Base-by-base conservation (phyloP, 2,797 vertebrate genomes). In the Sorex maritimensis region DNA sequence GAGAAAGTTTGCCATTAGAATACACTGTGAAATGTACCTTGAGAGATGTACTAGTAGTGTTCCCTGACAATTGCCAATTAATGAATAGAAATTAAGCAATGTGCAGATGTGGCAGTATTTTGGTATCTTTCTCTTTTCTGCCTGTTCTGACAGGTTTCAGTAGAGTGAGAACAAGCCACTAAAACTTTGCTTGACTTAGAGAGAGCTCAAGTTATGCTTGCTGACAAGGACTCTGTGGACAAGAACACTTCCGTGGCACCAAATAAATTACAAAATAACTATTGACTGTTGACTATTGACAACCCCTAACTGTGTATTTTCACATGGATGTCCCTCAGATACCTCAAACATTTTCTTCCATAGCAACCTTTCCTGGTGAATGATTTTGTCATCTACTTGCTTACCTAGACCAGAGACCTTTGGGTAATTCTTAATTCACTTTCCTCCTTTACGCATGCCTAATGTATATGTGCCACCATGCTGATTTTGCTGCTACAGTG, bases 181-280 rank as follows among this genome's bases (percentile, higher is more conserved):
- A 79, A 82, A 90, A 84, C 65, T 28, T 49, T 28, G 28, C 41
- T 89, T 93, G 46, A 55, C 17, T 83, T 75, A 67, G 52, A 82
- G 67, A 34, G 11, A 44, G 72, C 23, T 88, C 44, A 23, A 34
- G 19, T 71, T n/a, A 58, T 44, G 17, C 55, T 24, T 1, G 46
- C 3, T 21, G 30, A 41, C 52, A 49, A 49, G 1, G 8, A 30
- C 74, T 72, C 14, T 5, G 28, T 24, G 55, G 15, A 34, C n/a
- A 67, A 8, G 38, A 79, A 41, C 34, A 52, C 10, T 49, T 46
- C 2, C 34, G 12, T 65, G 2, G 10, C 17, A 17, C 14, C 44
- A 5, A 41, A n/a, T 44, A 69, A 28, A 46, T 52, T 73, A 55
- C 6, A 63, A 28, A 26, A 41, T 86, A 34, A 24, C 69, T 30